Evolutionary conservation across 2,113 vertebrate genomes (phyloP).

Genomic region (Natator depressus): DNA sequence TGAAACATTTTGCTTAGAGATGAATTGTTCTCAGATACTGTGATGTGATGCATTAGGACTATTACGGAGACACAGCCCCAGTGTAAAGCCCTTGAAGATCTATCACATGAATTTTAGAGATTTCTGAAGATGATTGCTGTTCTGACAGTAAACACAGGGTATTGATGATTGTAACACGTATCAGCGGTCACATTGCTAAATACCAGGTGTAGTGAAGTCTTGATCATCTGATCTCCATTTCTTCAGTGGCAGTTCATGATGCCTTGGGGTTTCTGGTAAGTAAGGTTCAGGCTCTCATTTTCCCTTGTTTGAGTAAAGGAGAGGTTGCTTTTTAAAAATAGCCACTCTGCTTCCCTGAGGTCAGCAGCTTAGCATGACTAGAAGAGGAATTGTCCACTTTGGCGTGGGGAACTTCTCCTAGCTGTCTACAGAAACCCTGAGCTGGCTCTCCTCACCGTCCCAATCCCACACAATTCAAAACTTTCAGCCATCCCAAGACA

Average conservation of each 20-base stretch:
- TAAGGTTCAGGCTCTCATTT: slow-evolving; percentile 36
- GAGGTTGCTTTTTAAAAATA: slow-evolving; percentile 72
- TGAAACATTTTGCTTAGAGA: background rate
- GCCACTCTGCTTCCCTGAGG: slow-evolving; percentile 60
- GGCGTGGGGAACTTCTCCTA: background rate
- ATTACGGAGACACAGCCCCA: background rate
- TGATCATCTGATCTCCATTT: slow-evolving; percentile 17
- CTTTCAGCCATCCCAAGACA: background rate
- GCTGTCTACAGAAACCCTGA: background rate
- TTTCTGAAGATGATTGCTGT: background rate
- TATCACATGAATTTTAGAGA: background rate
- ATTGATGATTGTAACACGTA: background rate
- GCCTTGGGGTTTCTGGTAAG: background rate
- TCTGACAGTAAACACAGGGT: background rate
- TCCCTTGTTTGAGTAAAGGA: slow-evolving; percentile 31
- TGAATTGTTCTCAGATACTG: slow-evolving; percentile 25
- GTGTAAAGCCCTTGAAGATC: slow-evolving; percentile 23
- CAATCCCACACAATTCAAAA: background rate
- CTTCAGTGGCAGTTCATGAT: background rate
- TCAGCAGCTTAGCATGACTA: background rate
- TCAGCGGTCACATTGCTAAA: background rate
- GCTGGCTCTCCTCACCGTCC: background rate
- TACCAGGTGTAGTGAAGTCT: slow-evolving; percentile 58
- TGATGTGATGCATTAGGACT: background rate
- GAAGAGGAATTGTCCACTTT: slow-evolving; percentile 58